These are phyloP conservation scores for Streptopelia turtur DNA, from an alignment of 2,797 vertebrate genomes.

Conservation along the genomic window DNA sequence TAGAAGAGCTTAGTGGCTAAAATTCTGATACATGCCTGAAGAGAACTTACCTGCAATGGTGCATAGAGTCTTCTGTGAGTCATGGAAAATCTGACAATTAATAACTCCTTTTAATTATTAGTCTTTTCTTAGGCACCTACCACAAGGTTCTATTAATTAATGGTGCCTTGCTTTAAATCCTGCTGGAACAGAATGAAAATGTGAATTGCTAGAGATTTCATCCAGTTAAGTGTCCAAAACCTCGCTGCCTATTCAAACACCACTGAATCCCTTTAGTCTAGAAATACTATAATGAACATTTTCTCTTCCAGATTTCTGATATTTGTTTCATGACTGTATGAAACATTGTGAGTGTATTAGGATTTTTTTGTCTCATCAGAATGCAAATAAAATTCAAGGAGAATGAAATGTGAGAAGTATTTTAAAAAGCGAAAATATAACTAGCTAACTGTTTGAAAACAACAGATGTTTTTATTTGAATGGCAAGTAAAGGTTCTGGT, in stretches of 20 bases:
- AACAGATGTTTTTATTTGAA: conserved; percentile 16
- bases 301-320: not conserved
- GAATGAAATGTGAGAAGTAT: not conserved
- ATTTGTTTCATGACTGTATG: not conserved
- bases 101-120: not conserved
- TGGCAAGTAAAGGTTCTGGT: not conserved
- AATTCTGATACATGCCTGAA: not conserved
- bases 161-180: not conserved
- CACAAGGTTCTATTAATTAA: conserved; percentile 20
- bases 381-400: conserved; percentile 33
- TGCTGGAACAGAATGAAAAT: not conserved
- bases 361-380: conserved; percentile 3
- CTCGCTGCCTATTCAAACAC: not conserved
- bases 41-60: not conserved
- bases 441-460: conserved; percentile 16
- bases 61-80: not conserved
- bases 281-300: not conserved
- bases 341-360: not conserved
- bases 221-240: not conserved
- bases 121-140: not conserved
- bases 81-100: not conserved
- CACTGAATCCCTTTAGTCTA: not conserved
- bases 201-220: not conserved
- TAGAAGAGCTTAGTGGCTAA: not conserved
- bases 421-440: not conserved